Conservation (phyloP, 2,888 invertebrate genomes). For the Xestia xanthographa region DNA sequence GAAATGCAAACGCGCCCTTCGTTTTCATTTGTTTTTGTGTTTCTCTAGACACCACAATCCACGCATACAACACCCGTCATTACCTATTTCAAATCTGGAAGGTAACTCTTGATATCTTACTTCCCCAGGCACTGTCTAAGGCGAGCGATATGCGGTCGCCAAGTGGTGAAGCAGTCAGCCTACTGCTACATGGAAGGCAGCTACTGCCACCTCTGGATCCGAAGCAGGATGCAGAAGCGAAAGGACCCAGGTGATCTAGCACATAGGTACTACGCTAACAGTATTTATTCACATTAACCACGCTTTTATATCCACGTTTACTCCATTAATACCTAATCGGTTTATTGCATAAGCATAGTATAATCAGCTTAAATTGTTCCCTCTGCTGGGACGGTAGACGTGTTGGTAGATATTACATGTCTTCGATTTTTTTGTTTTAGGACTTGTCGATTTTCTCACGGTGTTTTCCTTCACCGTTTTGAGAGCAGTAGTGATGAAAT, state of each 20-base stretch:
- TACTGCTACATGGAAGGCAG: constrained; percentile 96
- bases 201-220: constrained; percentile 94
- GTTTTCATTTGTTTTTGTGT: no score
- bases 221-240: constrained; percentile 83
- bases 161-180: constrained; percentile 95
- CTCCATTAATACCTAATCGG: constrained; percentile 30
- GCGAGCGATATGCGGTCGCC: constrained; percentile 93
- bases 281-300: constrained; percentile 72
- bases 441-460: no score
- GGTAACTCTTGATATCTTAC: constrained; percentile 73
- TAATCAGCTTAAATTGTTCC: background rate
- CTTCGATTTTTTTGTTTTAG: no score
- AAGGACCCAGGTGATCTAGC: constrained; percentile 88
- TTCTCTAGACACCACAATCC: background rate
- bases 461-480: no score
- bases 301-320: constrained; percentile 37
- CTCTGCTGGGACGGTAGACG: background rate
- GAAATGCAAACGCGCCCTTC: no score
- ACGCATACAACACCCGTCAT: background rate
- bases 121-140: constrained; percentile 93
- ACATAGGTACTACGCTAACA: constrained; percentile 87
- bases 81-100: background rate
- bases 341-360: background rate
- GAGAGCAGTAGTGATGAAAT: background rate
- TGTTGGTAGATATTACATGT: background rate